Base-by-base conservation (phyloP, 2,888 invertebrate species). In the Pristionchus japonicus region DNA sequence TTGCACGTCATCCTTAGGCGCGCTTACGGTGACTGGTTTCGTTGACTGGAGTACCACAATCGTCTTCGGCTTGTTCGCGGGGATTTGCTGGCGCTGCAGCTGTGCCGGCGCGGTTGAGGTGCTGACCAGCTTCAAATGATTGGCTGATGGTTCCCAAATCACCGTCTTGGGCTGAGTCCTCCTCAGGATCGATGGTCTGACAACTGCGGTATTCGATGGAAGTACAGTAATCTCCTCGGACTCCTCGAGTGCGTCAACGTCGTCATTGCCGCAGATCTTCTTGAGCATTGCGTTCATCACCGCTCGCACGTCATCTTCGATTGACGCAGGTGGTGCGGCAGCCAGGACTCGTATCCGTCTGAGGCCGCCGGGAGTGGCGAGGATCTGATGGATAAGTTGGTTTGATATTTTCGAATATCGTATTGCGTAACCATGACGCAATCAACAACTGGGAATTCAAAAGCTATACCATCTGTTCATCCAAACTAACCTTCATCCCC, bases 231-330 rank as follows among this genome's bases (percentile, higher is more conserved):
- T 43, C 43, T 57, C 52, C 0, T 57, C 57, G n/a, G 23, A 9
- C 57, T 0, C 57, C 6, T n/a, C 37, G 20, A 37, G 23, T 70
- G 70, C 70, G 70, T 37, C 70, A 37, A 37, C 37, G 20, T 40
- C 34, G 2, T 74, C 74, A 7, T 23, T 40, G 77, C 13, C 77
- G 43, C 77, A 77, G 43, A 77, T 43, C 27, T 9, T 43, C 0
- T 47, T 77, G 77, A 77, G 43, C 47, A 77, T 77, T 9, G n/a
- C 27, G 43, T n/a, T 34, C 77, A 77, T 77, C 43, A n/a, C n/a
- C n/a, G 47, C 43, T 1, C n/a, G 40, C 47, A 77, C 77, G 77
- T 47, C 77, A 77, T 23, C 27, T 6, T 43, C 43, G 13, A 77
- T 27, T 27, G 43, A 27, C 77, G 77, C 77, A 17, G n/a, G 43